Evolutionary conservation across 2,888 invertebrate species (phyloP).

Genomic region (Eretmocerus hayati): DNA sequence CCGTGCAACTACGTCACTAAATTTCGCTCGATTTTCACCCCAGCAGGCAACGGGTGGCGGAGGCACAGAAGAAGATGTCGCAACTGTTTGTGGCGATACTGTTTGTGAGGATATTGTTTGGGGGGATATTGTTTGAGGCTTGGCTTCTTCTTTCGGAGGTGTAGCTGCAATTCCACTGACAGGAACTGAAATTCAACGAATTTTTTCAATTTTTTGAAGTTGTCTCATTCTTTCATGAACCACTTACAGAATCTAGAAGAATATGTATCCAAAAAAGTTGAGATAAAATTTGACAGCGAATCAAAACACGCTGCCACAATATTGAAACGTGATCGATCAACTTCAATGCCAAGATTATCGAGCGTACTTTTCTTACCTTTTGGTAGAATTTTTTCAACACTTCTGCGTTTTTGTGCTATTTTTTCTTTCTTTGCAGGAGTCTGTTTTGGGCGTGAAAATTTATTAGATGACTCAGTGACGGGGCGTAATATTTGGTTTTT

Average conservation of each 20-base stretch:
- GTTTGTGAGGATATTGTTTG: no score
- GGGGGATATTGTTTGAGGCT: no score
- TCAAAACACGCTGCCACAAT: no score
- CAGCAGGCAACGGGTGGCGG: conserved; percentile 46
- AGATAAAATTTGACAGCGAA: no score
- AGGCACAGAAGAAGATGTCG: conserved; percentile 24
- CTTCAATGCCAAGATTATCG: no score
- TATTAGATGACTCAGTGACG: conserved; percentile 31
- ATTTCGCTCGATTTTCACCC: conserved; percentile 54
- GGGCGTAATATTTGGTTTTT: conserved; percentile 31
- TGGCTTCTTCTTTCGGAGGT: conserved; percentile 27
- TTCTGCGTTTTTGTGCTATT: conserved; percentile 36
- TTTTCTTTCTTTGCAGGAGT: conserved; percentile 41
- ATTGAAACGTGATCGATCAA: no score
- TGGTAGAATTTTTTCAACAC: conserved; percentile 32
- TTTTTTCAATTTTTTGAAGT: not conserved
- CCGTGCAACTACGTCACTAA: conserved; percentile 56
- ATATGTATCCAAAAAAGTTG: no score
- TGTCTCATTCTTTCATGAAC: no score
- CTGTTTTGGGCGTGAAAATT: conserved; percentile 34
- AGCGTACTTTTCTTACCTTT: no score
- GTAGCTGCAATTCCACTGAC: conserved; percentile 26
- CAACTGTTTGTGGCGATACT: conserved; percentile 6
- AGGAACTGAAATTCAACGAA: conserved; percentile 7
- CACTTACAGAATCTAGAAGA: no score